Conservation (phyloP, 2,797 vertebrate genomes). For the Mormyrops attenuatus region DNA sequence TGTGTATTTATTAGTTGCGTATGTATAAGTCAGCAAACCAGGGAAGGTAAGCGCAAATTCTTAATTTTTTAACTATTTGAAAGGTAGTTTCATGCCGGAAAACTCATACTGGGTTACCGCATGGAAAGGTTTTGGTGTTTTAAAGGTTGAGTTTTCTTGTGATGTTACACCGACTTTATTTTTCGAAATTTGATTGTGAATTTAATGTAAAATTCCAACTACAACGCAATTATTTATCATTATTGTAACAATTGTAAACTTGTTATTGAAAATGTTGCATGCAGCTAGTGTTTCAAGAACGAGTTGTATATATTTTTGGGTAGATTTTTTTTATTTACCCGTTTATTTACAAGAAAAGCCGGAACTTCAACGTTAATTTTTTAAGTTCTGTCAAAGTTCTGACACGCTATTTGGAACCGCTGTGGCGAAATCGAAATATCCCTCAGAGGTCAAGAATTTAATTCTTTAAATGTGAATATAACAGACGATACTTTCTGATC, state of each 20-base stretch:
- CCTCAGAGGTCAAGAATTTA: background rate
- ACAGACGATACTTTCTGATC: background rate
- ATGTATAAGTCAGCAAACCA: constrained; percentile 54
- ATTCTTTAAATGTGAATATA: background rate
- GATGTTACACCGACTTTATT: background rate
- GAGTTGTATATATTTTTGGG: background rate
- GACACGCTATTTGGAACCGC: background rate
- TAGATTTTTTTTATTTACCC: background rate
- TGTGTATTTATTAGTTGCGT: constrained; percentile 54
- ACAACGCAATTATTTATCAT: background rate
- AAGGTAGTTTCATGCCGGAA: background rate
- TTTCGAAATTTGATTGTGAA: background rate
- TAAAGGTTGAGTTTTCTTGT: background rate
- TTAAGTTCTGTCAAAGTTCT: background rate
- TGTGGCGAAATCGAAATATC: background rate
- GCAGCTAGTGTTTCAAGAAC: background rate
- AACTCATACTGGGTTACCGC: background rate
- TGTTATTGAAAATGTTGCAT: background rate
- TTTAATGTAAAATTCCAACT: background rate
- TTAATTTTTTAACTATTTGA: background rate
- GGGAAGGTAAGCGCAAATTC: constrained; percentile 63
- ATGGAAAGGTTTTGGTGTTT: background rate
- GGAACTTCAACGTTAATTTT: background rate
- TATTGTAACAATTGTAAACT: background rate
- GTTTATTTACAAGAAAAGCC: background rate